phyloP scores from a whole-genome alignment of 2,113 vertebrate genomes.

The Pollimyrus isidori region DNA sequence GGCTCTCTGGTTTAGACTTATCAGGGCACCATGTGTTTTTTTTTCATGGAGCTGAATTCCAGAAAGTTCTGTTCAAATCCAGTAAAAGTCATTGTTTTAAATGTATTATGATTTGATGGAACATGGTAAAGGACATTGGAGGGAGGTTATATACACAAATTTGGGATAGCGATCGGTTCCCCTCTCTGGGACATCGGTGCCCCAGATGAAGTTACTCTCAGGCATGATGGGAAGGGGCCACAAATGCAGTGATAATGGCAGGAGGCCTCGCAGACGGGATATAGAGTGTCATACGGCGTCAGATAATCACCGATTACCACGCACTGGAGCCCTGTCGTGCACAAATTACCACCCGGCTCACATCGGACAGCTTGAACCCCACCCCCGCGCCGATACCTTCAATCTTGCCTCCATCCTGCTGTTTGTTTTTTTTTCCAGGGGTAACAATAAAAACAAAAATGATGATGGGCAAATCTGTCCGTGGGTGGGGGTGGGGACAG shows the following conservation, averaged over 20 bases:
- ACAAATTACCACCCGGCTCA: not conserved
- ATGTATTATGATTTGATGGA: not conserved
- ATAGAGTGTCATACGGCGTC: not conserved
- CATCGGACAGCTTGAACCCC: not conserved
- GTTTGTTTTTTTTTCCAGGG: not conserved
- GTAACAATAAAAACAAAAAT: not conserved
- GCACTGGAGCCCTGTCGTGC: not conserved
- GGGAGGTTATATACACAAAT: not conserved
- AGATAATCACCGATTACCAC: not conserved
- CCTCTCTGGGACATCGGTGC: not conserved
- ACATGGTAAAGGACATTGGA: not conserved
- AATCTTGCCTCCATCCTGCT: not conserved
- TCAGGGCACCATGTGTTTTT: not conserved
- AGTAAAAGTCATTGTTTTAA: not conserved
- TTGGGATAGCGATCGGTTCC: not conserved
- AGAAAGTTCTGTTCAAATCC: not conserved
- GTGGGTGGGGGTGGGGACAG: not conserved
- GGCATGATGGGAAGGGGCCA: not conserved
- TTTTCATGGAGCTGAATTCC: not conserved
- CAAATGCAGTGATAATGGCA: not conserved
- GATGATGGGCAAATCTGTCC: not conserved
- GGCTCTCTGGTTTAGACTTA: not conserved
- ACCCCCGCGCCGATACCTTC: not conserved
- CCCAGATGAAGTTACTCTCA: slow-evolving; percentile 8
- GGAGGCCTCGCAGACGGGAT: not conserved